phyloP scores from a whole-genome alignment of 37 sponge, comb jelly and placozoan genomes.

The Haliclona indistincta region DNA sequence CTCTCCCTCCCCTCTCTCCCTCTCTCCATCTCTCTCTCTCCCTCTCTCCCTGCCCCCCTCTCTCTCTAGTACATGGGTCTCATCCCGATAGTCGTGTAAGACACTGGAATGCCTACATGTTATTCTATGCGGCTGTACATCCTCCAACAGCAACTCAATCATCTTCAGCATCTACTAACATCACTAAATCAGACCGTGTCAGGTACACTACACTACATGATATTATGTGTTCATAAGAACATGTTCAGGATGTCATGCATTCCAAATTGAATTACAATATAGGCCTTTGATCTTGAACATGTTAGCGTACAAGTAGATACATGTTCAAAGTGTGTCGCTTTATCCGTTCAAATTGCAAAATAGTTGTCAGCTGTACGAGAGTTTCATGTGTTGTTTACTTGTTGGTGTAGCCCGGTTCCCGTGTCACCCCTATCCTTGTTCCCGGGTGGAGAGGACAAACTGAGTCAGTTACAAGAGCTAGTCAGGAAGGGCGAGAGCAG shows the following conservation, averaged over 20 bases:
- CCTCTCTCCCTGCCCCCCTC: too few relatives aligned
- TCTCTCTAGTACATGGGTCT: conserved; percentile 5
- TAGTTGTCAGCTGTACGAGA: too few relatives aligned
- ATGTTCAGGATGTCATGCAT: neutral
- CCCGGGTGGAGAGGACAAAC: conserved; percentile 14
- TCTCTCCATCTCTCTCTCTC: too few relatives aligned
- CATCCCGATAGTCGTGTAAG: conserved; percentile 61
- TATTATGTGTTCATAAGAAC: conserved; percentile 5
- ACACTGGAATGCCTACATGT: conserved; percentile 94
- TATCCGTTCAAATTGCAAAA: too few relatives aligned
- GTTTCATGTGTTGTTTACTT: neutral
- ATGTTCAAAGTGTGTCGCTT: too few relatives aligned
- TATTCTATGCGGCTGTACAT: conserved; percentile 84
- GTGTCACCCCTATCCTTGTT: conserved; percentile 33
- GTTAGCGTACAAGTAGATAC: too few relatives aligned
- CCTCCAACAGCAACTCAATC: neutral
- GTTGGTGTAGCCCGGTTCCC: conserved; percentile 9
- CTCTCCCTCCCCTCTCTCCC: too few relatives aligned
- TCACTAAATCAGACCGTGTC: neutral
- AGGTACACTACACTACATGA: neutral
- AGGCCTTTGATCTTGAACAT: too few relatives aligned
- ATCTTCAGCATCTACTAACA: neutral
- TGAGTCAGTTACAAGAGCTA: conserved; percentile 62
- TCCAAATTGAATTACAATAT: too few relatives aligned
- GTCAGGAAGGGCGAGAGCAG: conserved; percentile 85